These are phyloP conservation scores for Blera fallax DNA, from an alignment of 2,888 invertebrate genomes.

Conservation along the genomic window DNA sequence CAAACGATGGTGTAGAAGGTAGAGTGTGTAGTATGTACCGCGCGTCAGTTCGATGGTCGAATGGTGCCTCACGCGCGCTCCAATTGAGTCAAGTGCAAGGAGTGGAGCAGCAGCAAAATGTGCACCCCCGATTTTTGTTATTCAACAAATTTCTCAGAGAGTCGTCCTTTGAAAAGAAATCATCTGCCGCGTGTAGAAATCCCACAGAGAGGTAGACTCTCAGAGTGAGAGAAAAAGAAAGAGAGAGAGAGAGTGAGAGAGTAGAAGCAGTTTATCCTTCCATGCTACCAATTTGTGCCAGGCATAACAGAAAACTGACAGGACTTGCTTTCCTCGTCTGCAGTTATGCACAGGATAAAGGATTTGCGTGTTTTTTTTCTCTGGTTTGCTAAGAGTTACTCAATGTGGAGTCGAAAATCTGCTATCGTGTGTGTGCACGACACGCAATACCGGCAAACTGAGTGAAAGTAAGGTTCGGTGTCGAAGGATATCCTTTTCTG, in stretches of 20 bases:
- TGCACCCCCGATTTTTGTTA: constrained; percentile 63
- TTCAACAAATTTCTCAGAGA: constrained; percentile 61
- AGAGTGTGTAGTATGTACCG: constrained; percentile 43
- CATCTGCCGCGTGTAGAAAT: neutral
- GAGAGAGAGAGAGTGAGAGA: neutral
- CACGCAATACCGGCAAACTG: constrained; percentile 59
- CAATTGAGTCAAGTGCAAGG: constrained; percentile 71
- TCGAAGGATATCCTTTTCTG: constrained; percentile 25
- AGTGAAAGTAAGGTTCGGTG: constrained; percentile 18
- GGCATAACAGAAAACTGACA: constrained; percentile 52
- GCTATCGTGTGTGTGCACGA: neutral
- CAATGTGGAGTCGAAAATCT: neutral
- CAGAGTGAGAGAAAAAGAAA: neutral
- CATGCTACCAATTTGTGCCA: constrained; percentile 36
- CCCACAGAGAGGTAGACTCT: constrained; percentile 16
- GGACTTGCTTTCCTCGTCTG: constrained; percentile 17
- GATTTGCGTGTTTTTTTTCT: neutral
- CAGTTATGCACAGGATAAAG: constrained; percentile 23
- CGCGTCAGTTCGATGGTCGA: constrained; percentile 54
- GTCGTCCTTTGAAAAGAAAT: neutral
- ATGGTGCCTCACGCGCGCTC: constrained; percentile 59
- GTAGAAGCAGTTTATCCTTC: constrained; percentile 2
- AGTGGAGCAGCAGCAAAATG: constrained; percentile 62
- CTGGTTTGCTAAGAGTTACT: constrained; percentile 10
- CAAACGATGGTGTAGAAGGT: neutral